Percentiles rank a stretch among this genome's conserved stretches.
Evolutionary conservation across 2,113 vertebrate species (phyloP).

Genomic region (Sus scrofa): T2T-Sscrofa CM000819.6:59383001-59383500

Average conservation of each 20-base stretch:
- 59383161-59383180: constrained; percentile 91
- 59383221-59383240: constrained; percentile 96
- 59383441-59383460: not conserved
- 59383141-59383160: constrained; percentile 91
- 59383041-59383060: too few relatives aligned
- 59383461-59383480: not conserved
- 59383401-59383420: not conserved
- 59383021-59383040: too few relatives aligned
- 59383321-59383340: not conserved
- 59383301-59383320: not conserved
- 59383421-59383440: not conserved
- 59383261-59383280: constrained; percentile 90
- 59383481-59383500: not conserved
- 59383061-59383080: too few relatives aligned
- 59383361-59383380: not conserved
- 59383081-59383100: not conserved
- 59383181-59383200: constrained; percentile 95
- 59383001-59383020: too few relatives aligned
- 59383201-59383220: constrained; percentile 86
- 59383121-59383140: not conserved
- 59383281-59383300: constrained; percentile 84
- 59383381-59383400: not conserved
- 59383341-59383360: constrained; percentile 18
- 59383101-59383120: constrained; percentile 29
- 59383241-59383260: constrained; percentile 88